phyloP scores from a whole-genome alignment of 2,797 vertebrate genomes.

The Melopsittacus undulatus region DNA sequence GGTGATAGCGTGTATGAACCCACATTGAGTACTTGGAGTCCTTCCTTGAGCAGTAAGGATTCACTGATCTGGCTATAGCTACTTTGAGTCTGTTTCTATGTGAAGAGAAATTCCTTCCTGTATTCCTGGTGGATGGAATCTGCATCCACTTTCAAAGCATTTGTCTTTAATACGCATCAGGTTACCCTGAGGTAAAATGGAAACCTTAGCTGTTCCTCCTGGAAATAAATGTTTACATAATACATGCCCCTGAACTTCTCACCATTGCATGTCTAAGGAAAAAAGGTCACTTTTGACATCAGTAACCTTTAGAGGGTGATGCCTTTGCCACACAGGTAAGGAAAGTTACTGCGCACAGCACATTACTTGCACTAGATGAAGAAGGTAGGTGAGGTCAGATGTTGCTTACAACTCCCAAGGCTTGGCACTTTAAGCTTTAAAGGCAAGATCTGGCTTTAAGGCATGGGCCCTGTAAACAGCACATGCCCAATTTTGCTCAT shows the following conservation, averaged over 20 bases:
- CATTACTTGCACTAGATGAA: not conserved
- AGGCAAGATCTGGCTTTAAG: not conserved
- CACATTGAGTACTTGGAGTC: not conserved
- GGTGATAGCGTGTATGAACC: not conserved
- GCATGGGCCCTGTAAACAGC: not conserved
- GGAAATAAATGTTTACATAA: conserved; percentile 73
- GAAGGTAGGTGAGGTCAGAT: not conserved
- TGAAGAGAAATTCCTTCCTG: conserved; percentile 9
- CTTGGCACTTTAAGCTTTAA: not conserved
- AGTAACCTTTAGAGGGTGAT: conserved; percentile 44
- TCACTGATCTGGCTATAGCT: not conserved
- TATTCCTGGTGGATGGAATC: conserved; percentile 30
- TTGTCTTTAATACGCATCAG: conserved; percentile 19
- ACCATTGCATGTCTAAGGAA: conserved; percentile 30
- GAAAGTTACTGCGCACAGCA: not conserved
- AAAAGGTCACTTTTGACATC: conserved; percentile 71
- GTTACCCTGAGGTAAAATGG: conserved; percentile 58
- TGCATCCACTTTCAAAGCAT: conserved; percentile 37
- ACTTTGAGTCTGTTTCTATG: not conserved
- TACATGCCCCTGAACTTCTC: conserved; percentile 40
- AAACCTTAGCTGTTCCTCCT: conserved; percentile 57
- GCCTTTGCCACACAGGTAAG: conserved; percentile 23
- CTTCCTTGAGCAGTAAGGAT: not conserved
- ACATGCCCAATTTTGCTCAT: not conserved
- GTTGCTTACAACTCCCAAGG: not conserved